Evolutionary conservation across 2,888 invertebrate species (phyloP), one percentile per base, ranked within the genome.

Genomic region (Microplitis manilae): DNA sequence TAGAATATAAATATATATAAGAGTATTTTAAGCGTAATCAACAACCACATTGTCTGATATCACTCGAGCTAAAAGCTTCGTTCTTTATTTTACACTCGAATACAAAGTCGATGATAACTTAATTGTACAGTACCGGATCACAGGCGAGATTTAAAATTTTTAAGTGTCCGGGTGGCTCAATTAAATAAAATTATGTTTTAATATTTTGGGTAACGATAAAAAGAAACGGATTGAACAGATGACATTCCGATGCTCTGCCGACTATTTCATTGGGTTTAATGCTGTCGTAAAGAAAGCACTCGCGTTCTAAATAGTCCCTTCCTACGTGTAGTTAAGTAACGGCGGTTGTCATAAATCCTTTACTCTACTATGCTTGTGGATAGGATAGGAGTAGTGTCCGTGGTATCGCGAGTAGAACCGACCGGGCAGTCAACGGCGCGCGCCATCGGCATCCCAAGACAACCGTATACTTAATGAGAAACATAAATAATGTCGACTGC

Each of bases 401-500:
- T 8, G 50, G 50, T 50, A 50, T 30, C 30, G 30, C 30, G 50
- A 50, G 50, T 61, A 61, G 60, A 70, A 30, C 17, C 41, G 38
- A 65, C 50, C 13, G 41, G n/a, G 17, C 74, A 69, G 61, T 70
- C 40, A 65, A 65, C 65, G 38, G 62, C 60, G 79, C 77, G 73
- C 79, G 72, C 79, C 75, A 79, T 79, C 74, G 77, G 79, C 71
- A 81, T 83, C 79, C 80, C 67, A 81, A 79, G 80, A 82, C 82
- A 80, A 79, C 77, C 79, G 80, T 79, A 80, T 80, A 83, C 81
- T 78, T 84, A 86, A 86, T 85, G 85, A 85, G 84, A 73, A 75
- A 81, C 82, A 84, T 86, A 86, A 85, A 86, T 85, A 85, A 86
- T 83, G 83, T 80, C 78, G 79, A 79, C 77, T 78, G 75, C 68